These are phyloP conservation scores for Marcusenius ussheri DNA, from an alignment of 2,113 vertebrate species.

Conservation along the genomic window DNA sequence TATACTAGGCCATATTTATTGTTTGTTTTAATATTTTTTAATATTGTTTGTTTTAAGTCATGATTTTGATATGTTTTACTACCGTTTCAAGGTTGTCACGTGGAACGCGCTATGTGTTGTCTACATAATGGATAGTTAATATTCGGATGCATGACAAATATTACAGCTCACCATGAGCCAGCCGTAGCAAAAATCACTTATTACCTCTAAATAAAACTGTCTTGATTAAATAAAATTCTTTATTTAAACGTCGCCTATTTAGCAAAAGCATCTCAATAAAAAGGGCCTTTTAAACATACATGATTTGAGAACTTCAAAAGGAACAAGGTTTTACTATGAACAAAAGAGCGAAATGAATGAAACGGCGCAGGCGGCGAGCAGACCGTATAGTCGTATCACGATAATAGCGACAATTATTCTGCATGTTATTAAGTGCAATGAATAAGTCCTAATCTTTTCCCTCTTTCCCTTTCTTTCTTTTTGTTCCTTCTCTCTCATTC, in stretches of 20 bases:
- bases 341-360: neutral
- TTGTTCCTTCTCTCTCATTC: conserved; percentile 8
- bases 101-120: neutral
- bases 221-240: neutral
- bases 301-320: neutral
- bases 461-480: neutral
- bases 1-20: neutral
- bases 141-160: neutral
- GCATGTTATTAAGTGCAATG: neutral
- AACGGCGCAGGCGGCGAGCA: neutral
- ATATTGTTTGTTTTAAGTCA: too few relatives aligned
- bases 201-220: neutral
- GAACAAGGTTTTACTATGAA: neutral
- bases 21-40: neutral
- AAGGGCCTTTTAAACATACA: neutral
- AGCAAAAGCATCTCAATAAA: neutral
- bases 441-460: neutral
- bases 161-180: neutral
- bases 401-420: neutral
- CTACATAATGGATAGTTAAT: neutral
- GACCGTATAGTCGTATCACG: neutral
- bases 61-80: neutral
- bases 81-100: neutral
- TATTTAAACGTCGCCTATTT: neutral
- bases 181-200: neutral